These are phyloP conservation scores for Gallinago undulata DNA, from an alignment of 2,113 vertebrate genomes.

Conservation along the genomic window DNA sequence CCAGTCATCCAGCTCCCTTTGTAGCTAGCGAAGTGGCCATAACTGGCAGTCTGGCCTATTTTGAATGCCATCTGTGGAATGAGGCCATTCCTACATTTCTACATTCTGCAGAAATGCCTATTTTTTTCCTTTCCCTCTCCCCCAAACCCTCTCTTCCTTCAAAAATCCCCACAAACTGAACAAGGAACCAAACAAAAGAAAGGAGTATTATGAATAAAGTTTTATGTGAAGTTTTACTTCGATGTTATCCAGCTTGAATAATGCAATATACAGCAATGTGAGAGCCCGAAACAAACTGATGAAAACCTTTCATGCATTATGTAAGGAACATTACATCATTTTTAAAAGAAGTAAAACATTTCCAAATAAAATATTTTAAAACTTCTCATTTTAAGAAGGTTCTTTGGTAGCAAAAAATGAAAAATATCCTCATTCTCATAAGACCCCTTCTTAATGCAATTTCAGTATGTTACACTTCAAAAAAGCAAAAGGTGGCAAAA, in stretches of 20 bases:
- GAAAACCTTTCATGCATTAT: not conserved
- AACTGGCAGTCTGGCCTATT: not conserved
- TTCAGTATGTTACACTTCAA: not conserved
- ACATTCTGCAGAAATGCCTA: not conserved
- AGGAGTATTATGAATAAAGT: not conserved
- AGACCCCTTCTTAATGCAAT: not conserved
- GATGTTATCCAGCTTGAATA: not conserved
- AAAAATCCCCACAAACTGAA: not conserved
- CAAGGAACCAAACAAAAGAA: not conserved
- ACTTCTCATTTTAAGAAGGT: not conserved
- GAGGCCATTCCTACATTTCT: too few species aligned
- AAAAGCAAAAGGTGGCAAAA: not conserved
- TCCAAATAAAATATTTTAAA: constrained; percentile 15
- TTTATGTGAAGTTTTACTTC: not conserved
- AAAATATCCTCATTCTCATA: not conserved
- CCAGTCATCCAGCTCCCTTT: not conserved
- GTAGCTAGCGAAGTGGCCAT: not conserved
- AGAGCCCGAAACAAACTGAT: not conserved
- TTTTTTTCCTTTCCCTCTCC: not conserved
- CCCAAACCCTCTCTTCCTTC: not conserved
- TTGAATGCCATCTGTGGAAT: not conserved
- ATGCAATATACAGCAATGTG: not conserved
- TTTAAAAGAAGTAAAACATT: not conserved
- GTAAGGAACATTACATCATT: not conserved
- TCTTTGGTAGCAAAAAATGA: not conserved